A percentile compares a stretch with the other conserved stretches of the same genome.
These are phyloP conservation scores for Falco novaeseelandiae DNA, from an alignment of 2,797 vertebrate genomes.

Conservation along the genomic window DNA sequence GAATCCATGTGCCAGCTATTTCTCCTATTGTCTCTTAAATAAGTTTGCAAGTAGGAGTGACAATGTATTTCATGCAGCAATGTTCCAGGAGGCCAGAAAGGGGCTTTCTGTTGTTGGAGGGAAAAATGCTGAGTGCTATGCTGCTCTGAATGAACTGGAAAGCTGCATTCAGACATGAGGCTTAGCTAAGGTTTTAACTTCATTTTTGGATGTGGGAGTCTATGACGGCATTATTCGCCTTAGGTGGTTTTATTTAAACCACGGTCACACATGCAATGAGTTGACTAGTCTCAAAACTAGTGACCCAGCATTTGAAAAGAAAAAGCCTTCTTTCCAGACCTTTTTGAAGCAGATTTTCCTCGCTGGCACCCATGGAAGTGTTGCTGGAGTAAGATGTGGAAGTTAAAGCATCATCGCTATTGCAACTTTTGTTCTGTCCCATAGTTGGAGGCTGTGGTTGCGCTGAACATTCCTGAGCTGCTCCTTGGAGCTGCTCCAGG, in stretches of 20 bases:
- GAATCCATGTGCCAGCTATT: neutral
- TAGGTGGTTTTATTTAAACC: neutral
- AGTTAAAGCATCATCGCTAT: neutral
- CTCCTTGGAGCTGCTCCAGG: neutral
- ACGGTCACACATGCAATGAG: neutral
- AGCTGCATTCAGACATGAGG: conserved; percentile 16
- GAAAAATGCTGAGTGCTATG: conserved; percentile 21
- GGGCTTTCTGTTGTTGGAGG: conserved; percentile 45
- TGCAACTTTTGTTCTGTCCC: conserved; percentile 34
- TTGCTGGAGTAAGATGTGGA: neutral
- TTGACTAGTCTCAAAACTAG: neutral
- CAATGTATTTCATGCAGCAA: conserved; percentile 5
- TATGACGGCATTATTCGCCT: neutral
- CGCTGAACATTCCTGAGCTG: conserved; percentile 2
- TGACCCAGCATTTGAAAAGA: neutral
- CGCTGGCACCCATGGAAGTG: neutral
- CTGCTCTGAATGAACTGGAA: conserved; percentile 44
- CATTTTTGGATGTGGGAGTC: neutral
- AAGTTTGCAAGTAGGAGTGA: conserved; percentile 39
- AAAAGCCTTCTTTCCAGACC: neutral
- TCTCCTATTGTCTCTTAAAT: conserved; percentile 60
- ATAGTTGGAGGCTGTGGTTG: conserved; percentile 13
- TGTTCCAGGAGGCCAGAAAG: conserved; percentile 31
- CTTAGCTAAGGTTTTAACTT: conserved; percentile 23
- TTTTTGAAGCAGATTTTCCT: neutral